Evolutionary conservation across 2,888 invertebrate genomes (phyloP).

Genomic region (Crossocerus cetratus): DNA sequence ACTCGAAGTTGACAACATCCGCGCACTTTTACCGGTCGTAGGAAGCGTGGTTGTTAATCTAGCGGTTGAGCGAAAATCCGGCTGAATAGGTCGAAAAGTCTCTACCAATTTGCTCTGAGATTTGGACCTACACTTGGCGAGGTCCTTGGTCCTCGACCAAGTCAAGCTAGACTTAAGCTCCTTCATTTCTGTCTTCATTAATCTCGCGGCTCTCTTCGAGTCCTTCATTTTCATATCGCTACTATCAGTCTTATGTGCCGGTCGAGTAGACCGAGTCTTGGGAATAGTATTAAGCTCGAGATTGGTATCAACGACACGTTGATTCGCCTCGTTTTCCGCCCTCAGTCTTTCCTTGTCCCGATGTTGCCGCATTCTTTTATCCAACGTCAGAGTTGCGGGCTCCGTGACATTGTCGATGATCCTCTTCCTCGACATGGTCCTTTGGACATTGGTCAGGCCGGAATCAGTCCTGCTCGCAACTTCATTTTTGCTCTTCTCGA

Average conservation of each 20-base stretch:
- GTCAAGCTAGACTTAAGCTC: constrained; percentile 11
- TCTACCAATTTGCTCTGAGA: constrained; percentile 46
- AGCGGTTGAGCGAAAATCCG: constrained; percentile 13
- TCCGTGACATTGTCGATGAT: constrained; percentile 68
- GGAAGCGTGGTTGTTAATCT: constrained; percentile 66
- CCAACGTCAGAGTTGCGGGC: constrained; percentile 28
- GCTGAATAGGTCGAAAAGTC: constrained; percentile 23
- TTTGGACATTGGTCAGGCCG: constrained; percentile 36
- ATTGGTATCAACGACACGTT: neutral
- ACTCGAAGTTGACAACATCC: constrained; percentile 56
- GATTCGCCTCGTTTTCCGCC: neutral
- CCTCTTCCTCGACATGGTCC: constrained; percentile 68
- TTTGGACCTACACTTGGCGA: constrained; percentile 40
- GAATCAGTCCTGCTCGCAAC: constrained; percentile 39
- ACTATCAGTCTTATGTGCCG: too few relatives aligned
- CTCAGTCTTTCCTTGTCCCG: constrained; percentile 13
- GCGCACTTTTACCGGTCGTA: constrained; percentile 62
- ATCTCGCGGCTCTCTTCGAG: too few relatives aligned
- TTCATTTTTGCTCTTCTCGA: constrained; percentile 39
- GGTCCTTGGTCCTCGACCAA: constrained; percentile 17
- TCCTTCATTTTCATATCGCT: too few relatives aligned
- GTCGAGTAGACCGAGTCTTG: neutral
- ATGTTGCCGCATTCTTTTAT: constrained; percentile 11
- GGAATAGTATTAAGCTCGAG: neutral
- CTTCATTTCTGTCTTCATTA: neutral